Evolutionary conservation across 35 echinoderm and acorn worm genomes (phyloP).

Genomic region (Heliocidaris erythrogramma): DNA sequence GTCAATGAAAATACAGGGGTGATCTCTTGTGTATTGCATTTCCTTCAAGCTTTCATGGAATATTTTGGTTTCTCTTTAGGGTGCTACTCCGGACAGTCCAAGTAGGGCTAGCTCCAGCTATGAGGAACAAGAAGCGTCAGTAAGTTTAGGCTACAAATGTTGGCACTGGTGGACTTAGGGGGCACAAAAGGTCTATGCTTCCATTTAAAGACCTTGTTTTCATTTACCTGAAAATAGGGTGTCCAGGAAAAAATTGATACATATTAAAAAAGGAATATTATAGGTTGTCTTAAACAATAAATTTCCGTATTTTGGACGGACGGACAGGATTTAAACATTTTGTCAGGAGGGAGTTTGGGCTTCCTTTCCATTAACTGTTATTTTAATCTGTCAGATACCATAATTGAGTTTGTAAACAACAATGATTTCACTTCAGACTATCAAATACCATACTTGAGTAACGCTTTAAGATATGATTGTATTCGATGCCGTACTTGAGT

Average conservation of each 20-base stretch:
- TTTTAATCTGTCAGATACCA: neutral
- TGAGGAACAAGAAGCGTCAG: constrained; percentile 44
- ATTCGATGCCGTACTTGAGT: neutral
- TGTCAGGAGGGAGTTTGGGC: too few species aligned
- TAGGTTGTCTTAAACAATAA: too few species aligned
- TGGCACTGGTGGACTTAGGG: too few species aligned
- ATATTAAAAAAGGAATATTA: too few species aligned
- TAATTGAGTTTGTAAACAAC: neutral
- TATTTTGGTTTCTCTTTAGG: neutral
- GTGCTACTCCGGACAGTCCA: constrained; percentile 21
- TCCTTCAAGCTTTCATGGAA: neutral
- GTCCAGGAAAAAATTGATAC: too few species aligned
- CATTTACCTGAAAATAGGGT: too few species aligned
- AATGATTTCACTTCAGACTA: too few species aligned
- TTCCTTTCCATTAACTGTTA: neutral
- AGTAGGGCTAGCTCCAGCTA: neutral
- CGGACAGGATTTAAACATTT: too few species aligned
- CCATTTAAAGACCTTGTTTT: too few species aligned
- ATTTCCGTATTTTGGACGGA: too few species aligned
- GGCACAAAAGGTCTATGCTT: too few species aligned
- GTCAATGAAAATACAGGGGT: too few species aligned
- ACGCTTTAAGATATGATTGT: neutral
- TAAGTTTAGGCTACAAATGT: neutral
- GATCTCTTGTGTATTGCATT: neutral
- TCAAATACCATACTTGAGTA: neutral